Conservation (phyloP, 2,888 invertebrate species). For the Apodemia mormo region DNA sequence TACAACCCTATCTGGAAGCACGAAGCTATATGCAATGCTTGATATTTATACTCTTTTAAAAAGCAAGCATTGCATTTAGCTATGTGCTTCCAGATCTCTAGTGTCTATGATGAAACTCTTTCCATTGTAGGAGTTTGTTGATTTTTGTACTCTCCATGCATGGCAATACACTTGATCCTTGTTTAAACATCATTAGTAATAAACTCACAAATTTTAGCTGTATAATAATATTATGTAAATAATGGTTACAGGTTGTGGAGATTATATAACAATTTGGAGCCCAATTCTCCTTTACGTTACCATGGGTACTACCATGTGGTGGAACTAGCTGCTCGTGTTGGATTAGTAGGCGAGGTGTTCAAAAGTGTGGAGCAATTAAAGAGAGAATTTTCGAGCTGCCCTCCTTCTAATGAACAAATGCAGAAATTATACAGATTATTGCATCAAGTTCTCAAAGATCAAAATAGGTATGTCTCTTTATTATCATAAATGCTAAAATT, state of each 20-base stretch:
- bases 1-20: too few species aligned
- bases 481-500: too few species aligned
- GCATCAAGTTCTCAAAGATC: constrained; percentile 93
- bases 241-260: constrained; percentile 88
- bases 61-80: too few species aligned
- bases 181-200: too few species aligned
- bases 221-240: not conserved
- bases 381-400: constrained; percentile 89
- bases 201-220: too few species aligned
- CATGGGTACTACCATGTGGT: constrained; percentile 96
- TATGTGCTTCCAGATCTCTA: too few species aligned
- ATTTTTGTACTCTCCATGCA: too few species aligned
- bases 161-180: too few species aligned
- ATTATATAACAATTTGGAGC: constrained; percentile 94
- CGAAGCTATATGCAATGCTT: too few species aligned
- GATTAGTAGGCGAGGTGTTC: constrained; percentile 92
- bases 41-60: too few species aligned
- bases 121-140: too few species aligned
- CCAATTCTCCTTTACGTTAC: constrained; percentile 91
- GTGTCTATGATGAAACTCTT: too few species aligned
- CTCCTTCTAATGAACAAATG: constrained; percentile 93
- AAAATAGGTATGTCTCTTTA: constrained; percentile 84
- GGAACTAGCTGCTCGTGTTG: constrained; percentile 93
- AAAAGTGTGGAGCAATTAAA: constrained; percentile 91
- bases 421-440: constrained; percentile 94